These are phyloP conservation scores for Microtus richardsoni DNA, from an alignment of 2,113 vertebrate genomes.

Conservation along the genomic window DNA sequence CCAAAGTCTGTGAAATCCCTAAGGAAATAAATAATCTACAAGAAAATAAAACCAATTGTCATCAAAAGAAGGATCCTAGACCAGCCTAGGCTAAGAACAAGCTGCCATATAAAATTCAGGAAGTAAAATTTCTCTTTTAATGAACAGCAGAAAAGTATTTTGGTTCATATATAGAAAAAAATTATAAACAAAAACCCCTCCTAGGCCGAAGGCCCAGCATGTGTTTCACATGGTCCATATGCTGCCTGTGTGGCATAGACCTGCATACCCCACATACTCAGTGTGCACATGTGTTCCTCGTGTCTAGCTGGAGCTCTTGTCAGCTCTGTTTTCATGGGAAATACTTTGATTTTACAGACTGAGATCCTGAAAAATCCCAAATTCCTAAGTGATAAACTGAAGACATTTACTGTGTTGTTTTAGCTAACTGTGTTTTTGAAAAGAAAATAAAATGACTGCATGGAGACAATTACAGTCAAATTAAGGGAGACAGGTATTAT, in stretches of 20 bases:
- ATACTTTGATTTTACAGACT: neutral
- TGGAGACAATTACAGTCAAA: conserved; percentile 78
- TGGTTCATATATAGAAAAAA: neutral
- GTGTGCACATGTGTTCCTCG: rapidly evolving
- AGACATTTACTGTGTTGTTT: conserved; percentile 37
- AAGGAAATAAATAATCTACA: neutral
- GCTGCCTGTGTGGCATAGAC: rapidly evolving
- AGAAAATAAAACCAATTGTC: neutral
- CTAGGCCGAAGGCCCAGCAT: rapidly evolving
- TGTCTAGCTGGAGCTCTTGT: rapidly evolving
- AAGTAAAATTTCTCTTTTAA: neutral
- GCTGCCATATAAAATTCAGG: neutral
- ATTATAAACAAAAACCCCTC: neutral
- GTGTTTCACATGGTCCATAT: neutral
- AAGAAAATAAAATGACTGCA: conserved; percentile 68
- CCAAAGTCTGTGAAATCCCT: neutral
- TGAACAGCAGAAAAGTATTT: neutral
- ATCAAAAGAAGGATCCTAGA: neutral
- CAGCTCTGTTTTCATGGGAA: neutral
- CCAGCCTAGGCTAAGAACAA: neutral
- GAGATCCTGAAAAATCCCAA: neutral
- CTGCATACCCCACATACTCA: no score
- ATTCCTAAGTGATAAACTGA: neutral
- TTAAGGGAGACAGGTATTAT: conserved; percentile 80
- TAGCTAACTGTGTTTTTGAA: conserved; percentile 38